These are phyloP conservation scores for Triops longicaudatus DNA, from an alignment of 1,140 invertebrate species.

Conservation along the genomic window DNA sequence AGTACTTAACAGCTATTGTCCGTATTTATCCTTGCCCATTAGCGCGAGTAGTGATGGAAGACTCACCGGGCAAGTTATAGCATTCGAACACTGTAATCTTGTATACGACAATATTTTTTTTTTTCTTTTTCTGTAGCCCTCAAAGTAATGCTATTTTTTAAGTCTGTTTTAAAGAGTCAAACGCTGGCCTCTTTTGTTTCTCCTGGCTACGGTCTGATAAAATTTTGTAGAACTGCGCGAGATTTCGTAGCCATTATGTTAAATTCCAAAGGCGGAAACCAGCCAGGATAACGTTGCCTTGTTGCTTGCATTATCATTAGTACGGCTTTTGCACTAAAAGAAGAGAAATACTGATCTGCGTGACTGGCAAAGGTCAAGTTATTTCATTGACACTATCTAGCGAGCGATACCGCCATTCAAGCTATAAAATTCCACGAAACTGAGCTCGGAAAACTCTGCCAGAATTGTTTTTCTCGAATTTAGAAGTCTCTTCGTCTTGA, in stretches of 20 bases:
- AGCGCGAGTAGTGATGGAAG: not conserved
- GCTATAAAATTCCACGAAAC: not conserved
- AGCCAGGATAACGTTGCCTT: not conserved
- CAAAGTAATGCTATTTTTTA: not conserved
- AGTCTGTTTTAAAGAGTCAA: not conserved
- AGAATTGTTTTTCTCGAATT: not conserved
- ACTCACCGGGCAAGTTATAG: not conserved
- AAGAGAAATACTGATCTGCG: not conserved
- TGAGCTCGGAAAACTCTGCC: not conserved
- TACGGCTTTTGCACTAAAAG: not conserved
- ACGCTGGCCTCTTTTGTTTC: not conserved
- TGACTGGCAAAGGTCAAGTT: conserved; percentile 11
- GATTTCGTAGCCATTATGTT: not conserved
- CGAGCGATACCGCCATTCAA: not conserved
- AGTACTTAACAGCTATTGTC: not conserved
- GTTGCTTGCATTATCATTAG: not conserved
- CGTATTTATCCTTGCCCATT: not conserved
- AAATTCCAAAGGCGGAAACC: not conserved
- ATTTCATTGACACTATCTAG: not conserved
- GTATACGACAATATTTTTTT: too few relatives aligned
- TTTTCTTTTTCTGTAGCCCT: too few relatives aligned
- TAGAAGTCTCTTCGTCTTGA: not conserved
- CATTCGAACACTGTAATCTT: too few relatives aligned
- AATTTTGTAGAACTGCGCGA: not conserved
- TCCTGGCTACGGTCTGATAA: not conserved